phyloP scores from a whole-genome alignment of 2,113 vertebrate genomes.

The Lipotes vexillifer region DNA sequence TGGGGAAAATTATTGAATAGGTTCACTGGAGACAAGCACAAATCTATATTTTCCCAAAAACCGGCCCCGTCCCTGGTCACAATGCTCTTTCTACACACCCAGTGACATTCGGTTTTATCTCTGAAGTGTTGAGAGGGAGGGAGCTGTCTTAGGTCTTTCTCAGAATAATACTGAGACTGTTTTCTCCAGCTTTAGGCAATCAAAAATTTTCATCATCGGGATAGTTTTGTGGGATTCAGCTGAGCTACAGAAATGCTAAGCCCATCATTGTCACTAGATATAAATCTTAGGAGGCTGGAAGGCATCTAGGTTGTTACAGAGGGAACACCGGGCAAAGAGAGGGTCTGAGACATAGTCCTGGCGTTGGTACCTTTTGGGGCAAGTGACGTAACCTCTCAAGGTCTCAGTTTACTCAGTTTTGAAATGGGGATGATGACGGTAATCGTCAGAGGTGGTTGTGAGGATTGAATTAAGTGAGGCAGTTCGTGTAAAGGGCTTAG shows the following conservation, averaged over 20 bases:
- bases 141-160: neutral
- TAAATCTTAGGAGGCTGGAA: slow-evolving; percentile 15
- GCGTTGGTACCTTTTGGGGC: neutral
- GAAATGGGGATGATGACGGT: neutral
- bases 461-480: neutral
- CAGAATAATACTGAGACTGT: neutral
- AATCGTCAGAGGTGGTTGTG: neutral
- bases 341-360: neutral
- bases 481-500: neutral
- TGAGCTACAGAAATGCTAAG: slow-evolving; percentile 23
- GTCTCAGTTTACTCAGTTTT: neutral
- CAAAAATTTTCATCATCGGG: neutral
- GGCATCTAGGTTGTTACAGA: neutral
- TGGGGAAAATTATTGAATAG: neutral
- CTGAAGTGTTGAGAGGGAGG: neutral
- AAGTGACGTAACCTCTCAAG: neutral
- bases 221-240: neutral
- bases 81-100: neutral
- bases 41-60: neutral
- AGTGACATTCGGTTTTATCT: neutral
- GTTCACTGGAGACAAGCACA: neutral
- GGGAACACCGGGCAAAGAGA: neutral
- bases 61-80: neutral
- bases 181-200: neutral
- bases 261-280: slow-evolving; percentile 5